phyloP scores from a whole-genome alignment of 2,888 invertebrate genomes.

The Pollenia angustigena region DNA sequence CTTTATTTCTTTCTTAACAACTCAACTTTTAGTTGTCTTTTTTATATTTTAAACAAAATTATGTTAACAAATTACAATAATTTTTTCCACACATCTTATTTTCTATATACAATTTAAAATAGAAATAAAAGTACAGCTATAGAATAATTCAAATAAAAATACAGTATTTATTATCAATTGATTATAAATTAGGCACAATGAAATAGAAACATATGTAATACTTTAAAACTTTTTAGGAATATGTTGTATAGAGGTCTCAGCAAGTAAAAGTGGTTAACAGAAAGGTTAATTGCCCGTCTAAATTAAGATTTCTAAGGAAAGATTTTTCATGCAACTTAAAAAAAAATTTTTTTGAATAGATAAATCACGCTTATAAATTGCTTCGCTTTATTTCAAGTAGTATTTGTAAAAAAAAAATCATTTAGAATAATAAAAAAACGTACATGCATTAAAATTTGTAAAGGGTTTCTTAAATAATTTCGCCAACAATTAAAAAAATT shows the following conservation, averaged over 20 bases:
- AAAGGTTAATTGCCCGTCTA: not conserved
- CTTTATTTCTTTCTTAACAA: no score
- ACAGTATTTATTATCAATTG: not conserved
- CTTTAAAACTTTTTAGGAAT: constrained; percentile 24
- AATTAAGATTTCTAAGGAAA: constrained; percentile 19
- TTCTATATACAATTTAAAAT: constrained; percentile 14
- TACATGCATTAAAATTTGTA: no score
- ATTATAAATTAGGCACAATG: constrained; percentile 56
- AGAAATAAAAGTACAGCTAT: not conserved
- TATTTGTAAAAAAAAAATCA: no score
- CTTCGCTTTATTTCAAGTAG: not conserved
- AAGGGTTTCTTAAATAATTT: no score
- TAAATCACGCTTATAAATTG: not conserved
- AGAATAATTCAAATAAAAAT: not conserved
- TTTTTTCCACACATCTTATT: not conserved
- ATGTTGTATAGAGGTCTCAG: constrained; percentile 42
- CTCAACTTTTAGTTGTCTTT: not conserved
- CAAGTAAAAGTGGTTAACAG: constrained; percentile 9
- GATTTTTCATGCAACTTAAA: no score
- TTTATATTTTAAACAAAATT: not conserved
- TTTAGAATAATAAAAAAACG: no score
- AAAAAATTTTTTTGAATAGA: no score
- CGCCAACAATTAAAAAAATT: no score
- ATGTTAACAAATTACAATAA: not conserved
- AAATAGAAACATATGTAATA: constrained; percentile 62